phyloP scores from a whole-genome alignment of 2,113 vertebrate genomes.

The Nothoprocta perdicaria region DNA sequence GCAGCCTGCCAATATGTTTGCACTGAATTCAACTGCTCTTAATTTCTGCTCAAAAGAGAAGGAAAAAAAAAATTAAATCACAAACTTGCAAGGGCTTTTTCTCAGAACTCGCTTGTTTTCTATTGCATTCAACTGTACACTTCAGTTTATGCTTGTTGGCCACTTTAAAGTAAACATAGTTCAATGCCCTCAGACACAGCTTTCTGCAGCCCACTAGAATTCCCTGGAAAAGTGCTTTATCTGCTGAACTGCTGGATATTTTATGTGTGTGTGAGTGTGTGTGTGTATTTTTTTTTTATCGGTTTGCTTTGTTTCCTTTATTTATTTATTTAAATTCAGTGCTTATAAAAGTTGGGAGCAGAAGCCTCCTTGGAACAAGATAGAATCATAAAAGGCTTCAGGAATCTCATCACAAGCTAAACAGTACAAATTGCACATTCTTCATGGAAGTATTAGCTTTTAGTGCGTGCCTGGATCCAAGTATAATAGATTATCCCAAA shows the following conservation, averaged over 20 bases:
- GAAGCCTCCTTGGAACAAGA: slow-evolving; percentile 76
- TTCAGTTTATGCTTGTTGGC: slow-evolving; percentile 39
- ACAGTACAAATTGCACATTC: slow-evolving; percentile 83
- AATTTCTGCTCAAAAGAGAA: slow-evolving; percentile 57
- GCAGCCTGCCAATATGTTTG: slow-evolving; percentile 57
- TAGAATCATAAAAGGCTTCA: slow-evolving; percentile 80
- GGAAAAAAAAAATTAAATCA: slow-evolving; percentile 5
- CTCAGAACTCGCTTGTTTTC: slow-evolving; percentile 35
- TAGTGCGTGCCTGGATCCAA: slow-evolving; percentile 79
- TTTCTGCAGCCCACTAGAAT: slow-evolving; percentile 65
- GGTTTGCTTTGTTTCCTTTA: slow-evolving; percentile 56
- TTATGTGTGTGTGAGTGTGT: slow-evolving; percentile 1
- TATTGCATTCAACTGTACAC: not conserved
- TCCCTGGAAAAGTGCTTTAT: slow-evolving; percentile 75
- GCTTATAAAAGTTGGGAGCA: slow-evolving; percentile 73
- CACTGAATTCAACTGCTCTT: slow-evolving; percentile 38
- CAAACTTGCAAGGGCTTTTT: slow-evolving; percentile 20
- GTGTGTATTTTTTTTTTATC: slow-evolving; percentile 63
- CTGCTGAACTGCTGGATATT: slow-evolving; percentile 61
- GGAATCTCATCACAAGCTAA: slow-evolving; percentile 80
- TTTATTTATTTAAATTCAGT: slow-evolving; percentile 5
- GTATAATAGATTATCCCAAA: slow-evolving; percentile 81
- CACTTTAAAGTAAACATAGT: slow-evolving; percentile 70
- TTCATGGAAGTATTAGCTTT: slow-evolving; percentile 81
- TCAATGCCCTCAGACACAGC: slow-evolving; percentile 68